phyloP scores from a whole-genome alignment of 2,888 invertebrate genomes.

The Melanostoma scalare region DNA sequence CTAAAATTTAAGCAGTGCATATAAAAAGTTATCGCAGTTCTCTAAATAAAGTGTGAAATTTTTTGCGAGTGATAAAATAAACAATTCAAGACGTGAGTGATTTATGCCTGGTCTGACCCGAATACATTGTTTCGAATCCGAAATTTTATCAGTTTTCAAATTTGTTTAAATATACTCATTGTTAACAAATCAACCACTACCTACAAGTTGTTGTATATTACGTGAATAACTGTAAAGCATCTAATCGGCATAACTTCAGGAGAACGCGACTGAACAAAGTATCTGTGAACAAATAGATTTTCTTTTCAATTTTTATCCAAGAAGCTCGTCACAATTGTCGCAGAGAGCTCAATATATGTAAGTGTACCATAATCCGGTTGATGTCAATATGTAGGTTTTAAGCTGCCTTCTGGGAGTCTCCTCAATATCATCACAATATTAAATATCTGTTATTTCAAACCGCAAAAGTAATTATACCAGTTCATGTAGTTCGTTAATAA shows the following conservation, averaged over 20 bases:
- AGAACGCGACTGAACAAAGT: too few species aligned
- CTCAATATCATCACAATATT: conserved; percentile 20
- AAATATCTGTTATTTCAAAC: conserved; percentile 48
- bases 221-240: conserved; percentile 12
- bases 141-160: conserved; percentile 49
- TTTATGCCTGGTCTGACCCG: conserved; percentile 51
- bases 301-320: conserved; percentile 16
- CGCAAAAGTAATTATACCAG: conserved; percentile 63
- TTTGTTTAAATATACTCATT: conserved; percentile 47
- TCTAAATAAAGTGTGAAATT: conserved; percentile 61
- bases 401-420: conserved; percentile 32
- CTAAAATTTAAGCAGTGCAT: conserved; percentile 36
- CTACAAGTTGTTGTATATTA: conserved; percentile 31
- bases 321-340: conserved; percentile 63
- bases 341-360: conserved; percentile 67
- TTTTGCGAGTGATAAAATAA: conserved; percentile 54
- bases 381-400: conserved; percentile 33
- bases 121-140: conserved; percentile 49
- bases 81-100: conserved; percentile 62
- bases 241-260: too few species aligned
- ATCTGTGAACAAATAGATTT: conserved; percentile 11
- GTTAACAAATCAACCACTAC: conserved; percentile 54
- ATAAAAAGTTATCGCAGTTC: conserved; percentile 29
- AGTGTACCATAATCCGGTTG: conserved; percentile 45
- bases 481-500: conserved; percentile 66